Conservation (phyloP, 1,140 invertebrate species). For the Apis laboriosa region DNA sequence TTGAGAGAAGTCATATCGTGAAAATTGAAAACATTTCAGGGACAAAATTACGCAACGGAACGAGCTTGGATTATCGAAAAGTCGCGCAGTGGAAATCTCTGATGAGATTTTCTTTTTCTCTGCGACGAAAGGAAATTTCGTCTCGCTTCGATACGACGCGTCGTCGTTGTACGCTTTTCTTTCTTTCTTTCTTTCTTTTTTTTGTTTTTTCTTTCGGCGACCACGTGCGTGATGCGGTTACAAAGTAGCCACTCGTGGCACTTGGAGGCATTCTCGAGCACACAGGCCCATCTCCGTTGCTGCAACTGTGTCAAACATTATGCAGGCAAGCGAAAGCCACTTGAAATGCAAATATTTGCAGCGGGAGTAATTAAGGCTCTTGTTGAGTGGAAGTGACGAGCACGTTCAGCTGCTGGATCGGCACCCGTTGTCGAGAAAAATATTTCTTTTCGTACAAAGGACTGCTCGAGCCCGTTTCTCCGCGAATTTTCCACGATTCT, state of each 20-base stretch:
- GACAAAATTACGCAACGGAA: neutral
- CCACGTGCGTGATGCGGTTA: neutral
- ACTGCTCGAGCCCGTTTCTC: neutral
- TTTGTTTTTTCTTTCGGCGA: neutral
- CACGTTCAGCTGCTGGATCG: slow-evolving; percentile 35
- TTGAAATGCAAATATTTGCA: slow-evolving; percentile 71
- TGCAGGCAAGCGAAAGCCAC: slow-evolving; percentile 64
- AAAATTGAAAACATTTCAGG: slow-evolving; percentile 5
- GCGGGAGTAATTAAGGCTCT: slow-evolving; percentile 63
- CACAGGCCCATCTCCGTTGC: slow-evolving; percentile 11
- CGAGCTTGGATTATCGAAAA: neutral
- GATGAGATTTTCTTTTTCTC: neutral
- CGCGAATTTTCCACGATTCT: neutral
- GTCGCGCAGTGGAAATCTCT: neutral
- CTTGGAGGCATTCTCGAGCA: slow-evolving; percentile 20
- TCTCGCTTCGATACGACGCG: neutral
- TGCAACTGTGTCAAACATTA: slow-evolving; percentile 69
- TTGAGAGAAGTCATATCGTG: neutral
- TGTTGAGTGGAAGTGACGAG: slow-evolving; percentile 37
- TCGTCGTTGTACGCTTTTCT: neutral
- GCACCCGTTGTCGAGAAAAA: slow-evolving; percentile 7
- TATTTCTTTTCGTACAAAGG: slow-evolving; percentile 4
- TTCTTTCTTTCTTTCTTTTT: no score
- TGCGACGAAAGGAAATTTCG: no score
- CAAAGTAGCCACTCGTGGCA: slow-evolving; percentile 48